Conservation (phyloP, 2,797 vertebrate genomes). For the Pagetopsis macropterus region DNA sequence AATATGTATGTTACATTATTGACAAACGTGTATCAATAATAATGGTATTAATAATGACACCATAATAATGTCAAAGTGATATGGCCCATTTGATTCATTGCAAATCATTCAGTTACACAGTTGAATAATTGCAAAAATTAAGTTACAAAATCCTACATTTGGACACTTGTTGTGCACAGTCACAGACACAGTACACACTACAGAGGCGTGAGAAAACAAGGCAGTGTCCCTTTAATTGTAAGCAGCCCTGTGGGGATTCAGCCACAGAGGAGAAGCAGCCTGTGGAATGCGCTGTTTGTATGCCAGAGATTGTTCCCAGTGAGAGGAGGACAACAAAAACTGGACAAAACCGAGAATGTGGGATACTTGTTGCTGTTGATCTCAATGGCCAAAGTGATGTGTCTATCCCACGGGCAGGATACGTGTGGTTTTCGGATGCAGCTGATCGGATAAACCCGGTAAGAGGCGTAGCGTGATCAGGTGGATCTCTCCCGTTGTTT, state of each 20-base stretch:
- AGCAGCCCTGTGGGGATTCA: slow-evolving; percentile 71
- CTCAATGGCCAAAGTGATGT: slow-evolving; percentile 26
- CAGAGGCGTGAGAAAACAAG: slow-evolving; percentile 49
- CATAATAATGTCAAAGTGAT: no score
- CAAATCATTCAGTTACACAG: no score
- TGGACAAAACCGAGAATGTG: slow-evolving; percentile 58
- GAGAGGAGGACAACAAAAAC: slow-evolving; percentile 61
- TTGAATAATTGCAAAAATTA: no score
- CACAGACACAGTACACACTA: background rate
- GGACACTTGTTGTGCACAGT: slow-evolving; percentile 8
- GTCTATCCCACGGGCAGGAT: background rate
- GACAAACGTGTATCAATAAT: no score
- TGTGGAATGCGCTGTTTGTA: slow-evolving; percentile 82
- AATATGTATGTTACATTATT: no score
- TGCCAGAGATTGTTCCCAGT: slow-evolving; percentile 80
- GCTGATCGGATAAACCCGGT: slow-evolving; percentile 38
- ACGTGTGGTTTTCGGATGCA: slow-evolving; percentile 5
- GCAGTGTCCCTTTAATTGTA: slow-evolving; percentile 83
- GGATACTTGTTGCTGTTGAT: slow-evolving; percentile 35
- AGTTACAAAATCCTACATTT: slow-evolving; percentile 8
- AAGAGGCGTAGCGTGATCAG: slow-evolving; percentile 76
- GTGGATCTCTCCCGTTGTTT: slow-evolving; percentile 77
- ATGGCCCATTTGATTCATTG: no score
- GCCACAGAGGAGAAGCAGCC: slow-evolving; percentile 53
- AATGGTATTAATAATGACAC: no score